Evolutionary conservation across 2,113 vertebrate genomes (phyloP).

Genomic region (Syrmaticus mikado): DNA sequence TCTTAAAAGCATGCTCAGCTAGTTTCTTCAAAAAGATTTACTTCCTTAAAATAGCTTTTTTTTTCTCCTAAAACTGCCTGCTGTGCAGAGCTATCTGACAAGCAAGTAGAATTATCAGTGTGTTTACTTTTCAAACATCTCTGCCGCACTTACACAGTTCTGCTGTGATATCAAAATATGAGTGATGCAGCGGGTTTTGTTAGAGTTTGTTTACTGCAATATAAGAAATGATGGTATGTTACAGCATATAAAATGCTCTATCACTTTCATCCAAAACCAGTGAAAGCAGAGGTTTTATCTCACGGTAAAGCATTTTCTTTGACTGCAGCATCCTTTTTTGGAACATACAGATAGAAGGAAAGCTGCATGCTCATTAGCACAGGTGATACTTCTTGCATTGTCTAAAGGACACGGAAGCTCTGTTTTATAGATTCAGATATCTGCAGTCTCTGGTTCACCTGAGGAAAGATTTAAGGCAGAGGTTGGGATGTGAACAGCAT

Average conservation of each 20-base stretch:
- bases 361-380: background rate
- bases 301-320: background rate
- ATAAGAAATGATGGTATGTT: background rate
- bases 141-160: background rate
- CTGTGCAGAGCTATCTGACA: conserved; percentile 28
- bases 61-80: conserved; percentile 8
- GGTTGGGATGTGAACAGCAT: background rate
- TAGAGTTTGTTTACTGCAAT: background rate
- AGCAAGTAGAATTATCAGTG: conserved; percentile 29
- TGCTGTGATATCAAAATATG: background rate
- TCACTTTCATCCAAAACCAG: background rate
- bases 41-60: conserved; percentile 29
- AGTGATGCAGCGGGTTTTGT: background rate
- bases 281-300: background rate
- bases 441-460: background rate
- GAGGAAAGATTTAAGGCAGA: background rate
- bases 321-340: background rate
- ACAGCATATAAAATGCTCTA: background rate
- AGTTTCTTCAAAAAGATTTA: conserved; percentile 3
- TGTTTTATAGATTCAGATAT: background rate
- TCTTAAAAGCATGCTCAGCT: background rate
- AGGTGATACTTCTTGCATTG: background rate
- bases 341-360: background rate
- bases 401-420: background rate
- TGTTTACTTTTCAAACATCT: conserved; percentile 53